Conservation (phyloP, 2,888 invertebrate species). For the Alcis repandata region DNA sequence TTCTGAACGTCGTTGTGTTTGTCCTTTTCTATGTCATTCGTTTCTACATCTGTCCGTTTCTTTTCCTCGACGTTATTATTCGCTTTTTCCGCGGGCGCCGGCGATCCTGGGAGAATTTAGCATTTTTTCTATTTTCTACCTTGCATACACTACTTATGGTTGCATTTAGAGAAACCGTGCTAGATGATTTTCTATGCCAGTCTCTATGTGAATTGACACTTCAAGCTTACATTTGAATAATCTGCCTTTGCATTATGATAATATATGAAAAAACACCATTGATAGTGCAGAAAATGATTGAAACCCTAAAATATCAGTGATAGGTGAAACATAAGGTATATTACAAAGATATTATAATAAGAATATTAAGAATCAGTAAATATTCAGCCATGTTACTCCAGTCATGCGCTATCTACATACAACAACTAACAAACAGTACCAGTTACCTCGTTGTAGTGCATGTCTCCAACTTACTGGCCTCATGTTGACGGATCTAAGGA, state of each 20-base stretch:
- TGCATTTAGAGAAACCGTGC: conserved; percentile 11
- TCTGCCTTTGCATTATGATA: background rate
- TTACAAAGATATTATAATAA: conserved; percentile 18
- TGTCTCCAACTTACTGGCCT: background rate
- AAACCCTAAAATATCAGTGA: conserved; percentile 8
- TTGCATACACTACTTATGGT: conserved; percentile 19
- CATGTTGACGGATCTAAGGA: background rate
- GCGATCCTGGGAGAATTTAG: conserved; percentile 75
- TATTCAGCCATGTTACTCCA: conserved; percentile 26
- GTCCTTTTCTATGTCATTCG: conserved; percentile 67
- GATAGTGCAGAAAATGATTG: background rate
- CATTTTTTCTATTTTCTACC: conserved; percentile 56
- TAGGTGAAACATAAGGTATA: conserved; percentile 11
- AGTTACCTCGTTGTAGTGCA: conserved; percentile 1
- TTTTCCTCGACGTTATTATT: conserved; percentile 76
- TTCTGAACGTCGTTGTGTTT: conserved; percentile 67
- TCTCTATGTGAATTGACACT: background rate
- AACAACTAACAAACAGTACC: conserved; percentile 36
- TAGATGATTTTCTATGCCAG: background rate
- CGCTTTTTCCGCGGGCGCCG: conserved; percentile 66
- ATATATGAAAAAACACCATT: background rate
- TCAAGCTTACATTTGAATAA: background rate
- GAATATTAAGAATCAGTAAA: conserved; percentile 11
- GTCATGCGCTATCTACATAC: conserved; percentile 48
- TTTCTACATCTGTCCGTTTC: conserved; percentile 64